Evolutionary conservation across 2,888 invertebrate genomes (phyloP).

Genomic region (Nomada fucata): DNA sequence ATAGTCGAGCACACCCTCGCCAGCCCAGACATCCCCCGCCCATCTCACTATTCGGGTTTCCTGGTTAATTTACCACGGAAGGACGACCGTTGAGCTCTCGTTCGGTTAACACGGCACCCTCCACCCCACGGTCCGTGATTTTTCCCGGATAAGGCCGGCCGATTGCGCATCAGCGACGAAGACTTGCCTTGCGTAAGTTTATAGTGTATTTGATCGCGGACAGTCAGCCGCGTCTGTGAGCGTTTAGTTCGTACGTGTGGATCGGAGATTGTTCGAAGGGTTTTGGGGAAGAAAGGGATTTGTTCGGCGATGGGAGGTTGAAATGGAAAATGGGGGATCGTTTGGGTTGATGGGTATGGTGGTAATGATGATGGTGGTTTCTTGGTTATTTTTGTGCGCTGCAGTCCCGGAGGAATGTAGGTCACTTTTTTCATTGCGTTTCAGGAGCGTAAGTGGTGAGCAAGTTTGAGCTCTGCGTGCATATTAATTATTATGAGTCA

Average conservation of each 20-base stretch:
- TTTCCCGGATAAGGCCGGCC: constrained; percentile 43
- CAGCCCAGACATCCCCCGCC: neutral
- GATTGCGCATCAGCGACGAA: constrained; percentile 1
- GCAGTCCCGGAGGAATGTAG: no score
- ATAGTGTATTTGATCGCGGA: constrained; percentile 4
- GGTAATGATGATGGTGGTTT: no score
- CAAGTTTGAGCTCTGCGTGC: no score
- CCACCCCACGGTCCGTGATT: constrained; percentile 32
- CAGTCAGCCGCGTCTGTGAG: neutral
- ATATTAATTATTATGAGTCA: no score
- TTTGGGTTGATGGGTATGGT: no score
- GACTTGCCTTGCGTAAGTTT: neutral
- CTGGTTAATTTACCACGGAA: constrained; percentile 61
- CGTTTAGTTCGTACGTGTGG: constrained; percentile 1
- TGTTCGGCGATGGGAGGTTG: no score
- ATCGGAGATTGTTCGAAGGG: neutral
- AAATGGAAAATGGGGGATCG: no score
- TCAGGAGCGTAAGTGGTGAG: no score
- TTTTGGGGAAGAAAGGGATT: no score
- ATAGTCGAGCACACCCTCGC: constrained; percentile 44
- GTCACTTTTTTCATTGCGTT: no score
- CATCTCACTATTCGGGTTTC: constrained; percentile 30
- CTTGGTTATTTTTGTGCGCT: no score
- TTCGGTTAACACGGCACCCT: constrained; percentile 30
- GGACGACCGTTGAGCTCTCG: constrained; percentile 22